Conservation (phyloP, 1,140 invertebrate species). For the Drosophila pachea region DNA sequence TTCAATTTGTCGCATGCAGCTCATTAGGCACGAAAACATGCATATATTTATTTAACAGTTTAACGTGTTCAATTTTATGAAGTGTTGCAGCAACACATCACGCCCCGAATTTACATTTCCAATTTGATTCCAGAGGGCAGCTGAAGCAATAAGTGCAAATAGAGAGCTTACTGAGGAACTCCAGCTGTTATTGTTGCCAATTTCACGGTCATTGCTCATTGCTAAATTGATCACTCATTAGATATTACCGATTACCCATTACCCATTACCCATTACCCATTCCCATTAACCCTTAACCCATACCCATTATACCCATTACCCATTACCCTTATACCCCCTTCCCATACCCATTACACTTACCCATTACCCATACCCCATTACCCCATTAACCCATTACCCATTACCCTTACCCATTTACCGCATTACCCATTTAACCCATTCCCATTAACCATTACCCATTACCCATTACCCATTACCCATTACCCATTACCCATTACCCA, state of each 20-base stretch:
- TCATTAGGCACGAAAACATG: slow-evolving; percentile 62
- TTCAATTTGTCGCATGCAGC: slow-evolving; percentile 55
- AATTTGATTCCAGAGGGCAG: background rate
- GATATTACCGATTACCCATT: background rate
- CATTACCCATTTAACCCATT: too few relatives aligned
- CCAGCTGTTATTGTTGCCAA: background rate
- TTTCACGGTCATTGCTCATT: background rate
- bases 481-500: background rate
- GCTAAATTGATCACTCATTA: background rate
- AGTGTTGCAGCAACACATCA: slow-evolving; percentile 2
- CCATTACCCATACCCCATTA: background rate
- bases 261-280: background rate
- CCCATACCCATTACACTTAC: too few relatives aligned
- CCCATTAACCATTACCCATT: background rate
- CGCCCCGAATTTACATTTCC: background rate
- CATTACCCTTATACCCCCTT: too few relatives aligned
- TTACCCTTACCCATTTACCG: too few relatives aligned
- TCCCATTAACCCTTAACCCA: background rate
- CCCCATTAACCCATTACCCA: background rate
- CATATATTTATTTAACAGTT: slow-evolving; percentile 28
- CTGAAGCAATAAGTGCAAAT: background rate
- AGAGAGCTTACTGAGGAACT: background rate
- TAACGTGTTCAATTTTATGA: slow-evolving; percentile 36
- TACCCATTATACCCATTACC: background rate
- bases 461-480: background rate